Evolutionary conservation across 2,113 vertebrate species (phyloP), one percentile per base, ranked within the genome.

Genomic region (Engystomops pustulosus): DNA sequence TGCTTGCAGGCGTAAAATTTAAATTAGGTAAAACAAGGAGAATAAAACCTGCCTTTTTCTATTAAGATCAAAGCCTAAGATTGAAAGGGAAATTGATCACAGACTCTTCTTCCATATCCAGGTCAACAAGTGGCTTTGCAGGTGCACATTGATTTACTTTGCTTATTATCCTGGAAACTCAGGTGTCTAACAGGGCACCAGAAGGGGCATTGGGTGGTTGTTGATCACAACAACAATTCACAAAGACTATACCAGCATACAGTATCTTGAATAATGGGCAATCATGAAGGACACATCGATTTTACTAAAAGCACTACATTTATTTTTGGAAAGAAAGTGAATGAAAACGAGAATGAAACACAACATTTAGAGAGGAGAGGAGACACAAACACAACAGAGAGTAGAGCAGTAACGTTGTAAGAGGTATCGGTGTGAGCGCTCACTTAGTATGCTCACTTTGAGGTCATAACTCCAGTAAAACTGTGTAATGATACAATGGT

Each of bases 1-100:
- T 75, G 72, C 30, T 47, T 53, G 72, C 36, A 75, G 25, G 72
- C 47, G 8, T 76, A 76, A 74, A 76, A 76, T 49, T 51, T 53
- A 76, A 76, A 76, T 49, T 10, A 49, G 30, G 41, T 75, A 47
- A 75, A 49, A 75, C 71, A 27, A 32, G 6, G 70, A 27, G 51
- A 75, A 9, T 27, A 51, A 75, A 75, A 51, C 44, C 27, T 75
- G 25, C 15, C 27, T 75, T 75, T 51, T 49, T 67, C 62, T 67
- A 67, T 67, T 67, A 67, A 67, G 62, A 67, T 67, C 18, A 44
- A 41, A 70, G 18, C 41, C 23, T 70, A n/a, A 44, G 68, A 41
- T 70, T 70, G 68, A 41, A 70, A 23, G 34, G 36, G 36, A 70
- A 14, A 70, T 70, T 70, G 68, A 41, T 44, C 34, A 70, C 36